Evolutionary conservation across 2,888 invertebrate genomes (phyloP), one percentile per base, ranked within the genome.

Genomic region (Zaprionus obscuricornis): DNA sequence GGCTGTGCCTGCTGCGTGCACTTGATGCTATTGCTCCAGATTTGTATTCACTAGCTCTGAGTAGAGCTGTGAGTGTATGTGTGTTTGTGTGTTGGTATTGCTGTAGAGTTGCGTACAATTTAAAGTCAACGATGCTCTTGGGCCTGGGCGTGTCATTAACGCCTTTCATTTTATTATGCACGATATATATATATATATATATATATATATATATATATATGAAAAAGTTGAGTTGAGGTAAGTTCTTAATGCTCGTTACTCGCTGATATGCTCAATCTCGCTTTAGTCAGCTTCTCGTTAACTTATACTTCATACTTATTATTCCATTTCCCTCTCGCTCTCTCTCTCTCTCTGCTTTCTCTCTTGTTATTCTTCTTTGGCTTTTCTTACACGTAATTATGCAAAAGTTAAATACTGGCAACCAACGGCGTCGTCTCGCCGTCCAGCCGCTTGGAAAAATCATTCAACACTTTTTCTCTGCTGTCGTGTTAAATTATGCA

Each of bases 1-100:
- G 7, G 18, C 33, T 16, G 33, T 24, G 17, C 66, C 47, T 39
- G 59, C 47, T 66, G 64, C 75, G 64, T 78, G 85, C 79, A 83
- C 83, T 85, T 85, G 83, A 78, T 64, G 83, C 83, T 65, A 65
- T 65, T 79, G 85, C 79, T 85, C 85, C 83, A 79, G 56, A 78
- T 85, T 77, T 74, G 37, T 59, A 39, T 7, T 24, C 13, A 26
- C 11, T 36, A 43, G n/a, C 43, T 52, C 60, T 47, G 31, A 8
- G 39, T 10, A 46, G n/a, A n/a, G n/a, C 34, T 22, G 33, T 46
- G 34, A 33, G 52, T 49, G 27, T 42, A 20, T 49, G 29, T 3
- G 29, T 43, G 34, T 40, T 22, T 62, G 33, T 46, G 26, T 43
- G 20, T 11, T 18, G 17, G 26, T 45, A 24, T 22, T 7, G 13